These are phyloP conservation scores for Manis javanica DNA, from an alignment of 2,797 vertebrate species.

Conservation along the genomic window DNA sequence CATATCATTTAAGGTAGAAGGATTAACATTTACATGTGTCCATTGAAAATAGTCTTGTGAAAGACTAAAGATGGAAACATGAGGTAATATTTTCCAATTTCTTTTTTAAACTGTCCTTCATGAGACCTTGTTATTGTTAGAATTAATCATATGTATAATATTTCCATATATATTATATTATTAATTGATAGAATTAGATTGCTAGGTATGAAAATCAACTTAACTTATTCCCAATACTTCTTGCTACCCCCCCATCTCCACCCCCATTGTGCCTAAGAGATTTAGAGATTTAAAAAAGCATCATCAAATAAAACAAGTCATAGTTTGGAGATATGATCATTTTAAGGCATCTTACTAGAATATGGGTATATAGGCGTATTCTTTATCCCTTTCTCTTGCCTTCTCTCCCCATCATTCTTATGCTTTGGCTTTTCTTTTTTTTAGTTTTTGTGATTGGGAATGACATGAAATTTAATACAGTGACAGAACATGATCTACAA, in stretches of 20 bases:
- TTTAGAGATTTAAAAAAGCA: slow-evolving; percentile 51
- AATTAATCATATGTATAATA: slow-evolving; percentile 63
- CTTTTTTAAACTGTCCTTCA: slow-evolving; percentile 54
- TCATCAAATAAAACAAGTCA: not conserved
- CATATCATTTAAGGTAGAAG: slow-evolving; percentile 6
- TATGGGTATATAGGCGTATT: not conserved
- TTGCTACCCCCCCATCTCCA: not conserved
- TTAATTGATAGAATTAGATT: slow-evolving; percentile 49
- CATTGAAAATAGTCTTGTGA: slow-evolving; percentile 25
- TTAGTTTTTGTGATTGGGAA: slow-evolving; percentile 59
- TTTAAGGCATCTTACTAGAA: not conserved
- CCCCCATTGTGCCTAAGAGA: not conserved
- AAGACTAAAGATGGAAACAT: slow-evolving; percentile 49
- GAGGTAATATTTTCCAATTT: slow-evolving; percentile 42
- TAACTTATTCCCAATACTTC: not conserved
- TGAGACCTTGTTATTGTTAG: slow-evolving; percentile 43
- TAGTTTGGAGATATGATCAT: not conserved
- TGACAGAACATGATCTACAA: slow-evolving; percentile 75
- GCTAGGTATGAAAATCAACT: slow-evolving; percentile 60
- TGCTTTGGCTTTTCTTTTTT: not conserved
- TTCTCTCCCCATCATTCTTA: not conserved
- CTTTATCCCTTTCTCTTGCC: not conserved
- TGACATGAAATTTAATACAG: slow-evolving; percentile 73
- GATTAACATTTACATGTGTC: not conserved
- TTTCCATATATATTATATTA: slow-evolving; percentile 61